phyloP scores from a whole-genome alignment of 2,113 vertebrate species.

The Atrichornis clamosus region DNA sequence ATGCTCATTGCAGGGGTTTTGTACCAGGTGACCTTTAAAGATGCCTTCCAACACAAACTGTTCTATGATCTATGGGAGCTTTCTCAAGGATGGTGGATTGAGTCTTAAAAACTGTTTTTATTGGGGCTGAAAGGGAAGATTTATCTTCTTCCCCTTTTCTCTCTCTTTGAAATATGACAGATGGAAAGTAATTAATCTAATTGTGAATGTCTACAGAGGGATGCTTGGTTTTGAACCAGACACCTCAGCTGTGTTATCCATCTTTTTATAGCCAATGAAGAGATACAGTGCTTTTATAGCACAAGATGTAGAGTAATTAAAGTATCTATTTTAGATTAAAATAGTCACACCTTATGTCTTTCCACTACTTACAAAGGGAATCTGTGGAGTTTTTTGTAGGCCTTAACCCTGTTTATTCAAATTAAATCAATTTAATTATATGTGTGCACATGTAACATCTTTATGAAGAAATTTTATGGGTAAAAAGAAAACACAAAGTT shows the following conservation, averaged over 20 bases:
- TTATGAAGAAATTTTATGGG: background rate
- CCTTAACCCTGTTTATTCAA: background rate
- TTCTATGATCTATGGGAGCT: background rate
- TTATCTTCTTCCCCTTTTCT: background rate
- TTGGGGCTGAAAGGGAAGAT: background rate
- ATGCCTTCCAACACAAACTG: background rate
- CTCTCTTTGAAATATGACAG: background rate
- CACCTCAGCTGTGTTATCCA: background rate
- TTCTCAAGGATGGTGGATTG: background rate
- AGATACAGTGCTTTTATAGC: background rate
- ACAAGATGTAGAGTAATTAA: background rate
- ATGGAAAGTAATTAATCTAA: background rate
- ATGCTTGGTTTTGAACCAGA: background rate
- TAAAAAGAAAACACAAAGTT: background rate
- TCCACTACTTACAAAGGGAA: background rate
- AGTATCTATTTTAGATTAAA: background rate
- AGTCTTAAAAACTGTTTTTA: background rate
- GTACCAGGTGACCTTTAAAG: background rate
- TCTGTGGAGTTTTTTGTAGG: background rate
- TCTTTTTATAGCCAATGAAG: background rate
- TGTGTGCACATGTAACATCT: background rate
- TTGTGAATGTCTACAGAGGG: background rate
- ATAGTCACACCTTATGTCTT: background rate
- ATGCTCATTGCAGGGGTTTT: background rate
- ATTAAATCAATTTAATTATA: background rate